These are phyloP conservation scores for Eubucco bourcierii DNA, from an alignment of 2,113 vertebrate genomes.

Conservation along the genomic window DNA sequence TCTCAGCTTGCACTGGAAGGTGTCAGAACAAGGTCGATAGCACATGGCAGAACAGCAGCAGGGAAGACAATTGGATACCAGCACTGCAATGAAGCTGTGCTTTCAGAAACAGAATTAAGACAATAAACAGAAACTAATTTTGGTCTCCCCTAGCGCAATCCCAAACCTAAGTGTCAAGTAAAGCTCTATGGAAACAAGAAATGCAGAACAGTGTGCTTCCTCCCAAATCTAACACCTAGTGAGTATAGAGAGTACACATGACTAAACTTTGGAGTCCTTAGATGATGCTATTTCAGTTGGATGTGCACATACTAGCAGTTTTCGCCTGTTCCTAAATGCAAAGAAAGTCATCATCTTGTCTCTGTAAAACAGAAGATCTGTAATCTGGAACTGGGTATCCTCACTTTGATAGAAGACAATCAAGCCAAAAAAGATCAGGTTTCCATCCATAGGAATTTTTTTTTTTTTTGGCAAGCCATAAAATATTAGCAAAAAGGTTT, in stretches of 20 bases:
- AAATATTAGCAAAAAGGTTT: not conserved
- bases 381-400: not conserved
- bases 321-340: not conserved
- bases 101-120: not conserved
- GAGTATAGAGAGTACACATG: not conserved
- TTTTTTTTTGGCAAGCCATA: not conserved
- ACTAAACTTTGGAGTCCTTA: not conserved
- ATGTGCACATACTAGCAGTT: fast-evolving
- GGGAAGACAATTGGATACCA: not conserved
- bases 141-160: no score
- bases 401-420: not conserved
- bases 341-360: not conserved
- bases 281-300: not conserved
- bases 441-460: not conserved
- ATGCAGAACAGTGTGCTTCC: not conserved
- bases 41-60: not conserved
- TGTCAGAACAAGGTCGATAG: not conserved
- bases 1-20: not conserved
- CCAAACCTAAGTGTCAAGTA: not conserved
- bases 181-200: not conserved
- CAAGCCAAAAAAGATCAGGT: not conserved
- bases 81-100: not conserved
- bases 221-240: not conserved
- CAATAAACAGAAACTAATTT: not conserved
- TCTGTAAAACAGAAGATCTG: not conserved